These are phyloP conservation scores for Rhogogaster chlorosoma DNA, from an alignment of 2,888 invertebrate genomes.

Conservation along the genomic window DNA sequence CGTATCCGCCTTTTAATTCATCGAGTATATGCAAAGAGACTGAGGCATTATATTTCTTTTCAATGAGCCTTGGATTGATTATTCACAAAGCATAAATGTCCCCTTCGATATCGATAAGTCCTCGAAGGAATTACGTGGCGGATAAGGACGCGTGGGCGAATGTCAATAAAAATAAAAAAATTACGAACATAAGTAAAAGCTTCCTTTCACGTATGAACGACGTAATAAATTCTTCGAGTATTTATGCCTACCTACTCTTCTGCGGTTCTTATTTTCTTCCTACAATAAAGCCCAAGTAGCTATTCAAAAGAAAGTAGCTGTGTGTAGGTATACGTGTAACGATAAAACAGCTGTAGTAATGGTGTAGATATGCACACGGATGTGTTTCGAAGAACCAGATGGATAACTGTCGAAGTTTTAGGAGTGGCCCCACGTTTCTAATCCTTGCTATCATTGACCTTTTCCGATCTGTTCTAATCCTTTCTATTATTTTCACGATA, in stretches of 20 bases:
- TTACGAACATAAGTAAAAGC: background rate
- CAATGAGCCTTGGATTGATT: slow-evolving; percentile 17
- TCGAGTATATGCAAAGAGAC: background rate
- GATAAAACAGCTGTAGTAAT: background rate
- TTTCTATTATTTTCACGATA: background rate
- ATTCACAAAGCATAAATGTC: background rate
- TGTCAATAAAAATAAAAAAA: background rate
- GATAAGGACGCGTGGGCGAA: background rate
- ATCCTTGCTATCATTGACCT: background rate
- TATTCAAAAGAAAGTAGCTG: background rate
- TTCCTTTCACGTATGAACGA: background rate
- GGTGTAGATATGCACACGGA: background rate
- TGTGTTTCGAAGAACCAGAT: background rate
- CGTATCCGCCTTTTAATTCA: background rate
- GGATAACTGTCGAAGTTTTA: background rate
- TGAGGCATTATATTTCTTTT: background rate
- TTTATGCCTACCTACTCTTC: background rate
- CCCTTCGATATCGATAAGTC: slow-evolving; percentile 1
- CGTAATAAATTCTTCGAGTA: background rate
- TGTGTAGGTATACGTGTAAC: background rate
- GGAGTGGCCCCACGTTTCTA: background rate
- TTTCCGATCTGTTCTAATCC: background rate
- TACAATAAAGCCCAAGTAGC: background rate
- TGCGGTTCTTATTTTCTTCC: background rate
- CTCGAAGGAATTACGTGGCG: background rate